Evolutionary conservation across 2,113 vertebrate species (phyloP).

Genomic region (Pagrus major): DNA sequence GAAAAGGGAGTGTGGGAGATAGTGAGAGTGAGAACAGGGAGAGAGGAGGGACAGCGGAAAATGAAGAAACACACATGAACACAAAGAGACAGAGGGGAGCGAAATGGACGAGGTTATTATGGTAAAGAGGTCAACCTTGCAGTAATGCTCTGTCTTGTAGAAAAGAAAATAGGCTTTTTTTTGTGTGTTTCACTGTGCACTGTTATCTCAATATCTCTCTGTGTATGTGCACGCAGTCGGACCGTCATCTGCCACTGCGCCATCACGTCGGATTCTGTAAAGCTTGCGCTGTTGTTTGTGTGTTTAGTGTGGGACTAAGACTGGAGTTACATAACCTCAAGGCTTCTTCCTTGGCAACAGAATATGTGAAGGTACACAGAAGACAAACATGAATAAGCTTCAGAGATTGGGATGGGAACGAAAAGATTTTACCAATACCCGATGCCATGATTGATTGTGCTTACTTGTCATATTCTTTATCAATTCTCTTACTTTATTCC

Average conservation of each 20-base stretch:
- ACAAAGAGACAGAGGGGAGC: conserved; percentile 23
- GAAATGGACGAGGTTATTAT: conserved; percentile 48
- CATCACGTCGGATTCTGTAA: background rate
- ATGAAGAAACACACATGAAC: background rate
- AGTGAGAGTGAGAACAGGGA: background rate
- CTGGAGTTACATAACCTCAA: conserved; percentile 3
- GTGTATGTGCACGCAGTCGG: background rate
- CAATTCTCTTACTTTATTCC: too few species aligned
- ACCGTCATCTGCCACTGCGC: background rate
- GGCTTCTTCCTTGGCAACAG: background rate
- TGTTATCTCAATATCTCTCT: background rate
- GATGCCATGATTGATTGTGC: too few species aligned
- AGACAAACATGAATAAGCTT: too few species aligned
- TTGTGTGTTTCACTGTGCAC: conserved; percentile 21
- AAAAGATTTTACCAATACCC: too few species aligned
- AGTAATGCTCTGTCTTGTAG: conserved; percentile 54
- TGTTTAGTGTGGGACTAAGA: background rate
- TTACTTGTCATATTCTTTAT: too few species aligned
- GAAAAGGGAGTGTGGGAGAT: conserved; percentile 1
- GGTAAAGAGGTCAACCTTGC: conserved; percentile 73
- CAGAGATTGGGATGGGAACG: too few species aligned
- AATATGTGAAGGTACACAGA: conserved; percentile 3
- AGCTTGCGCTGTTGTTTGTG: background rate
- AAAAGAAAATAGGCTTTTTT: conserved; percentile 53
- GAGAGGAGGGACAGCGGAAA: background rate